Base-by-base conservation (phyloP, 2,888 invertebrate species). In the Polymixis flavicincta region DNA sequence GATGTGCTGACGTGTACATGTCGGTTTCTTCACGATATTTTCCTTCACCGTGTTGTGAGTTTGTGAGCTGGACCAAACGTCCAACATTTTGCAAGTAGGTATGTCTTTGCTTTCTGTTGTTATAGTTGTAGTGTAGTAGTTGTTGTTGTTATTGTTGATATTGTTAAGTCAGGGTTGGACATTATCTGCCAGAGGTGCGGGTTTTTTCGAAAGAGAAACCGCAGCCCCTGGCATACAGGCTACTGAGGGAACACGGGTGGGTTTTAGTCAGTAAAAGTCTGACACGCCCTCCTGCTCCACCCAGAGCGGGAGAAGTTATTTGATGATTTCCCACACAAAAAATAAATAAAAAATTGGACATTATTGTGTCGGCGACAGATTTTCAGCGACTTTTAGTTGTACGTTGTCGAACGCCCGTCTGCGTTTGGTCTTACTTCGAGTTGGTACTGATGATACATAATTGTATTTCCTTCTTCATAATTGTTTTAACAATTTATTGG, bases 391-490 rank as follows among this genome's bases (percentile, higher is more conserved):
- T 13, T 28, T 42, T 37, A 28, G 6, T 69, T 11, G 6, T 42
- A 45, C 25, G 11, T 54, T n/a, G 48, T 19, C 32, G 42, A 52
- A 17, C 80, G n/a, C 5, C 13, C 48, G 64, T 78, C 80, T 73
- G 59, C 0, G 14, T 48, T 22, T 42, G 6, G 22, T 64, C 48
- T 71, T 69, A 83, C 59, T 66, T 37, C 17, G 32, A 48, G 71
- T 68, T 52, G 9, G 32, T 82, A 71, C 19, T 71, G 67, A 72
- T 63, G 74, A 64, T 70, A 71, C 67, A 80, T 80, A 72, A 80
- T 70, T 48, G 42, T 67, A 69, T 55, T 82, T 84, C 83, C 83
- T 74, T 22, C 37, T 80, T 32, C 54, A 59, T 75, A 73, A 76
- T 80, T 73, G 70, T 78, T 60, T 75, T 69, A 70, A 79, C 60